Percentiles rank a stretch among this genome's conserved stretches.
These are phyloP conservation scores for Agonopterix subpropinquella DNA, from an alignment of 2,888 invertebrate species.

Conservation along the genomic window DNA sequence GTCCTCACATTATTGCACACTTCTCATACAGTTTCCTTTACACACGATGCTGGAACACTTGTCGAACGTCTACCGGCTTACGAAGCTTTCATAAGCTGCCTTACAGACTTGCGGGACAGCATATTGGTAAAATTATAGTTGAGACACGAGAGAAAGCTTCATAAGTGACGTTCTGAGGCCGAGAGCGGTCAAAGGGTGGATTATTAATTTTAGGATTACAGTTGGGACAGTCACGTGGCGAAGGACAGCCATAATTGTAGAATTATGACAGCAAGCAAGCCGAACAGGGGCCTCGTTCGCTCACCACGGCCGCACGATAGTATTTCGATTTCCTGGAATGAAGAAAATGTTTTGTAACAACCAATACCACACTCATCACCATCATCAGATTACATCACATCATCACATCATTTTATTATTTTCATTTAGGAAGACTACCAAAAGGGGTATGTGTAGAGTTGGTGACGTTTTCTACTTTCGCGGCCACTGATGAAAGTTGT, in stretches of 20 bases:
- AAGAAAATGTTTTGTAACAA: no score
- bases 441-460: no score
- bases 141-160: slow-evolving; percentile 18
- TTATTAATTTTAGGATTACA: slow-evolving; percentile 14
- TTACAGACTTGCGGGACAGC: neutral
- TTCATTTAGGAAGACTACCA: no score
- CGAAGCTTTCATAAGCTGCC: slow-evolving; percentile 31
- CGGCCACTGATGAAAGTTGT: no score
- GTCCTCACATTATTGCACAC: slow-evolving; percentile 24
- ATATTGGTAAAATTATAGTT: slow-evolving; percentile 10
- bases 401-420: no score
- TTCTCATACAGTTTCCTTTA: slow-evolving; percentile 34
- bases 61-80: slow-evolving; percentile 26
- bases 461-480: no score
- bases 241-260: slow-evolving; percentile 28
- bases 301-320: slow-evolving; percentile 76
- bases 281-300: slow-evolving; percentile 32
- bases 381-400: no score
- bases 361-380: no score
- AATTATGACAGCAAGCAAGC: slow-evolving; percentile 31
- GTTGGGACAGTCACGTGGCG: slow-evolving; percentile 55
- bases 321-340: slow-evolving; percentile 79
- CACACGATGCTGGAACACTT: slow-evolving; percentile 36
- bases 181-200: slow-evolving; percentile 9
- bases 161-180: slow-evolving; percentile 18